A percentile compares a stretch with the other conserved stretches of the same genome.
Evolutionary conservation across 1,140 invertebrate genomes (phyloP).

Genomic region (Bombus balteatus): DNA sequence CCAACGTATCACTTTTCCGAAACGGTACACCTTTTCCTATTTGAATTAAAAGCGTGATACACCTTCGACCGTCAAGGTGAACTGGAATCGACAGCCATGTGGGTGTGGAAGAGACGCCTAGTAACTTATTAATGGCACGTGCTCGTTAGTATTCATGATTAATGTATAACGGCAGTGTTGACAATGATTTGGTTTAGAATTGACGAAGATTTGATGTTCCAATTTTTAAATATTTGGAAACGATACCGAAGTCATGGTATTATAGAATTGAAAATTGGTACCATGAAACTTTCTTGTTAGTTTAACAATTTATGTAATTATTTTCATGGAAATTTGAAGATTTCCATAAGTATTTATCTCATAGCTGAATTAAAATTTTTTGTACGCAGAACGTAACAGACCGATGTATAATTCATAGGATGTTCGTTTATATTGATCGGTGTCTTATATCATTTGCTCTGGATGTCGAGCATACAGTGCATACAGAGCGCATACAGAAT

Average conservation of each 20-base stretch:
- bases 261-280: neutral
- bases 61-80: constrained; percentile 75
- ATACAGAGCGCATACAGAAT: neutral
- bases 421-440: neutral
- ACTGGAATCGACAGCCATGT: constrained; percentile 71
- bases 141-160: constrained; percentile 10
- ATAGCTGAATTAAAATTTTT: neutral
- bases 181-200: neutral
- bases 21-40: constrained; percentile 67
- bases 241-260: neutral
- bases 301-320: neutral
- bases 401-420: neutral
- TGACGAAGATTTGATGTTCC: neutral
- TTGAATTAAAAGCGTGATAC: constrained; percentile 47
- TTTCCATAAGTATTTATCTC: neutral
- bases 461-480: neutral
- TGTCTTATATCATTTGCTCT: neutral
- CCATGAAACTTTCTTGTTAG: neutral
- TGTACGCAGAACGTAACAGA: neutral
- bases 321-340: neutral
- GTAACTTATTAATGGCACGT: constrained; percentile 60
- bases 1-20: constrained; percentile 65
- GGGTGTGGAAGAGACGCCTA: constrained; percentile 69
- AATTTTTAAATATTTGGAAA: neutral
- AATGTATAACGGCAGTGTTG: neutral